Base-by-base conservation (phyloP, 2,113 vertebrate species). In the Istiophorus platypterus region DNA sequence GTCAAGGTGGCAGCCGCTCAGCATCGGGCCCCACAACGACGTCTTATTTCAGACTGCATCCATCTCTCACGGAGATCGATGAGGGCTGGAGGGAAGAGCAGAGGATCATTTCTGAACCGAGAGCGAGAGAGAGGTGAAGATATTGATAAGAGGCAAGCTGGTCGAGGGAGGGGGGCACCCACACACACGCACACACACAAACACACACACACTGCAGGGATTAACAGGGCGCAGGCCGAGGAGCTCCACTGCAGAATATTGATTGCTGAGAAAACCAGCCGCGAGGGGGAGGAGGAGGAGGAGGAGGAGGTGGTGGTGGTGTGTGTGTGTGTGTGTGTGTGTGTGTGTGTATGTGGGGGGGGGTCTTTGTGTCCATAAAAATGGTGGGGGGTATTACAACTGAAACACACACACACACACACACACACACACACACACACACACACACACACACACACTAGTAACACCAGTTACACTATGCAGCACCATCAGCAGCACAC, bases 221-320 rank as follows among this genome's bases (percentile, higher is more conserved):
- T 94, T 91, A 92, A 76, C 85, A 91, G 67, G 79, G 85, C 63
- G 45, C 81, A 76, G 90, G 85, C 86, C 63, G 59, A 87, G 77
- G 80, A 90, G 85, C 90, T 92, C 75, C 88, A 91, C 91, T 93
- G 90, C 91, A 92, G 88, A 92, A 83, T 93, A 95, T 95, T 78
- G 94, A 95, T 94, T 24, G 51, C 7, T 58, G 72, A 88, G 82
- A 91, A 92, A 93, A 86, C 70, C 80, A 86, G 88, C 88, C 81
- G 65, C 70, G 85, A 92, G 84, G 85, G 81, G 31, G 73, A 66
- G 72, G 74, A 18, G 62, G 56, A 69, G 74, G 29, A n/a, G n/a
- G n/a, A n/a, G n/a, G n/a, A n/a, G n/a, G n/a, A n/a, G n/a, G n/a
- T n/a, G n/a, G n/a, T n/a, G n/a, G 27, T 61, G 41, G 42, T 66